phyloP scores from a whole-genome alignment of 2,797 vertebrate genomes.

The Neopelma chrysocephalum region DNA sequence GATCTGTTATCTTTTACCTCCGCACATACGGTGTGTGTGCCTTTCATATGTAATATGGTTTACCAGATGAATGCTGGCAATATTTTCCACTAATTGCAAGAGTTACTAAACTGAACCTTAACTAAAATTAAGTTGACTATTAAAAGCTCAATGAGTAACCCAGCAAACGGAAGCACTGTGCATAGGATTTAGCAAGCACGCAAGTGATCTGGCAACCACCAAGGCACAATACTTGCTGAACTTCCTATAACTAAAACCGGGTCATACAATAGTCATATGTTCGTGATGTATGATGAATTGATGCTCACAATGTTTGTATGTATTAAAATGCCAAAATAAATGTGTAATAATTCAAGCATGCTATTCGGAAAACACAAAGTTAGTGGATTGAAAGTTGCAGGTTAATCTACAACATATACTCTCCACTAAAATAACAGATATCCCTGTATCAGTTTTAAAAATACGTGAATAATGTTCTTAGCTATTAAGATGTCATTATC shows the following conservation, averaged over 20 bases:
- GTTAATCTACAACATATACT: background rate
- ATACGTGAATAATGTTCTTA: background rate
- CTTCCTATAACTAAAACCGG: constrained; percentile 26
- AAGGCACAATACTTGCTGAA: constrained; percentile 26
- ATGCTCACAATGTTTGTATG: background rate
- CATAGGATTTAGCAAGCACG: constrained; percentile 30
- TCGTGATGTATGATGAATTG: background rate
- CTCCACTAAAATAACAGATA: background rate
- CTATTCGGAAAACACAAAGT: background rate
- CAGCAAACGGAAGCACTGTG: constrained; percentile 27
- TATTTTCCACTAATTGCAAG: constrained; percentile 69
- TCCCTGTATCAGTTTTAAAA: background rate
- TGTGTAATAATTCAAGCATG: background rate
- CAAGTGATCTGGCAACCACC: background rate
- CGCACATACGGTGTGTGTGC: background rate
- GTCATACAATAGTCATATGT: background rate
- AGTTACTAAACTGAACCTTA: constrained; percentile 71
- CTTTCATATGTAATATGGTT: background rate
- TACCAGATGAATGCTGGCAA: constrained; percentile 46
- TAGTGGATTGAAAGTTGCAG: background rate
- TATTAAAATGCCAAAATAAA: background rate
- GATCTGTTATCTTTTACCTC: constrained; percentile 82
- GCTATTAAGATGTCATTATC: background rate
- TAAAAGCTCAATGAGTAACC: constrained; percentile 69
- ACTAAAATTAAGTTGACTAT: constrained; percentile 72